These are phyloP conservation scores for Pyralis farinalis DNA, from an alignment of 2,888 invertebrate genomes.

Conservation along the genomic window DNA sequence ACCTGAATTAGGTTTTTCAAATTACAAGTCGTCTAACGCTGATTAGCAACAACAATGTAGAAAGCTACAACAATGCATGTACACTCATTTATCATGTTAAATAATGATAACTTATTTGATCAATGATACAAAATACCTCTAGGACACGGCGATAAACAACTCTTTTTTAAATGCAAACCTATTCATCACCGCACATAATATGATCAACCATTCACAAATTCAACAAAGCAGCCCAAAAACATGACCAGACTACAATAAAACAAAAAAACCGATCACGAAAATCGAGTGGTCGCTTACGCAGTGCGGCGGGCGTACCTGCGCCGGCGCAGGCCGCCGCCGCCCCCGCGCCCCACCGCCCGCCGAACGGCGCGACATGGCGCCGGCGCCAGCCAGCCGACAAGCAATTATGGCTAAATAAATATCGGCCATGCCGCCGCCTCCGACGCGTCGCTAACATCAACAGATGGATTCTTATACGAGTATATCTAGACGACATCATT, in stretches of 20 bases:
- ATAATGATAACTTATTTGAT: constrained; percentile 17
- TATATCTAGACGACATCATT: constrained; percentile 69
- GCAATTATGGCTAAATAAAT: constrained; percentile 81
- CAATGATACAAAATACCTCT: constrained; percentile 22
- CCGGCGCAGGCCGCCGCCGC: constrained; percentile 38
- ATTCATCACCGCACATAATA: constrained; percentile 37
- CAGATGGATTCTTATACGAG: constrained; percentile 62
- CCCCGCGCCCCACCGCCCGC: constrained; percentile 27
- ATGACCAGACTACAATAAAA: constrained; percentile 67
- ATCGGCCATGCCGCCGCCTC: constrained; percentile 72
- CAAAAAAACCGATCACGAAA: constrained; percentile 68
- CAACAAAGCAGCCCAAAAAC: constrained; percentile 72
- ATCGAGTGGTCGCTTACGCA: constrained; percentile 67
- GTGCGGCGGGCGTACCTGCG: constrained; percentile 65
- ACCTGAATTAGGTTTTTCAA: neutral
- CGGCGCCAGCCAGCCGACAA: constrained; percentile 77
- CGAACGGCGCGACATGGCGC: constrained; percentile 69
- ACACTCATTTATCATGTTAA: neutral
- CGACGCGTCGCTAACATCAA: constrained; percentile 58
- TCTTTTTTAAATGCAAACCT: constrained; percentile 33
- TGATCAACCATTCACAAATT: constrained; percentile 68
- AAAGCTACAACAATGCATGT: neutral
- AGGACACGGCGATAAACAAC: constrained; percentile 37
- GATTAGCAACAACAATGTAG: neutral
- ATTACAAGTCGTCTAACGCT: neutral